phyloP scores from a whole-genome alignment of 2,888 invertebrate species.

The Dendrolimus pini region DNA sequence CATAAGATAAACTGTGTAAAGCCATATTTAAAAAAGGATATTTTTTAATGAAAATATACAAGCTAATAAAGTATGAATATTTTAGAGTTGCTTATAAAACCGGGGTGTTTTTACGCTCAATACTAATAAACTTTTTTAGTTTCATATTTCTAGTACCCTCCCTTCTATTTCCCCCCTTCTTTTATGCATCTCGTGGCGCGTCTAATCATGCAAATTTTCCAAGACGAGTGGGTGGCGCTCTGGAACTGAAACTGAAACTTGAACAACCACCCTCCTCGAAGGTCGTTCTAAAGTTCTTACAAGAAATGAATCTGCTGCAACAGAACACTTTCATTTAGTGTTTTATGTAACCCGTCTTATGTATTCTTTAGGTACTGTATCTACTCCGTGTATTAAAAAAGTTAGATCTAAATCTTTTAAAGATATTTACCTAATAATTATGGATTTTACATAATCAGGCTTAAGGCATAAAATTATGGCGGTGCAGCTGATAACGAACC shows the following conservation, averaged over 20 bases:
- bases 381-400: slow-evolving; percentile 9
- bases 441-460: no score
- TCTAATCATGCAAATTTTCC: slow-evolving; percentile 69
- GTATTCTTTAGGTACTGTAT: slow-evolving; percentile 12
- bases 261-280: slow-evolving; percentile 53
- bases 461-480: no score
- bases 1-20: no score
- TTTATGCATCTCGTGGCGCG: slow-evolving; percentile 49
- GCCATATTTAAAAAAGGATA: no score
- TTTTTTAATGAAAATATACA: no score
- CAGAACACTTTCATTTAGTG: slow-evolving; percentile 63
- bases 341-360: slow-evolving; percentile 10
- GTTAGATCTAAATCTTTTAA: slow-evolving; percentile 2
- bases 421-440: slow-evolving; percentile 2
- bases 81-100: neutral
- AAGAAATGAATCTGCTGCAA: slow-evolving; percentile 61
- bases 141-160: slow-evolving; percentile 19
- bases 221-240: slow-evolving; percentile 52
- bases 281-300: slow-evolving; percentile 69
- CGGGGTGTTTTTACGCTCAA: slow-evolving; percentile 2
- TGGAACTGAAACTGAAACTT: slow-evolving; percentile 64
- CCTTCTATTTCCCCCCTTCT: slow-evolving; percentile 27
- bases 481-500: no score
- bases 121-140: slow-evolving; percentile 9
- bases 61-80: neutral